A percentile compares a stretch with the other conserved stretches of the same genome.
phyloP scores from a whole-genome alignment of 2,888 invertebrate species.

The Acanthosepion pharaonis region DNA sequence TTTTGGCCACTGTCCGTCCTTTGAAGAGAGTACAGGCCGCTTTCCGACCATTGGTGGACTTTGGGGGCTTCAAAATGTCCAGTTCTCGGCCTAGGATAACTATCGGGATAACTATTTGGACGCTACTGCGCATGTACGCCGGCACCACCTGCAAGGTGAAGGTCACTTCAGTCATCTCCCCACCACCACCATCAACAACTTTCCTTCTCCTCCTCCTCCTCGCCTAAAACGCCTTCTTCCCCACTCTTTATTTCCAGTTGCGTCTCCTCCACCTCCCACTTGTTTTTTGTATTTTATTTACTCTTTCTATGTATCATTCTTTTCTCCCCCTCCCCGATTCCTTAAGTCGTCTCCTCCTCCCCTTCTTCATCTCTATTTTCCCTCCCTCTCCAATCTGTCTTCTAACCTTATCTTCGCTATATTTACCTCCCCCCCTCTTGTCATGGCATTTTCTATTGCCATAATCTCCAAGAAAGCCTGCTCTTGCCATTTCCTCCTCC shows the following conservation, averaged over 20 bases:
- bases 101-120: constrained; percentile 63
- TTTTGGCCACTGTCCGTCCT: not conserved
- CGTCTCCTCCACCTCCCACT: not conserved
- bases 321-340: not conserved
- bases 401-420: not conserved
- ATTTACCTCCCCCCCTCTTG: not conserved
- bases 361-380: not conserved
- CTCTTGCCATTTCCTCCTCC: not conserved
- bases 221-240: too few relatives aligned
- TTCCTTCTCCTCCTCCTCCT: not conserved
- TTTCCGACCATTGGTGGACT: not conserved
- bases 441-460: not conserved
- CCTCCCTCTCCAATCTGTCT: not conserved
- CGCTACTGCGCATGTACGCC: constrained; percentile 60
- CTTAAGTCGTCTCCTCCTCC: not conserved
- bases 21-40: not conserved
- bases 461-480: not conserved
- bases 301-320: not conserved
- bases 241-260: not conserved
- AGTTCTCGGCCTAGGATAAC: constrained; percentile 53
- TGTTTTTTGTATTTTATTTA: not conserved
- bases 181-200: too few relatives aligned
- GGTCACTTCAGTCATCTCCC: not conserved
- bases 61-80: not conserved
- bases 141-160: constrained; percentile 37